These are phyloP conservation scores for Pseudopipra pipra DNA, from an alignment of 2,113 vertebrate species.

Conservation along the genomic window DNA sequence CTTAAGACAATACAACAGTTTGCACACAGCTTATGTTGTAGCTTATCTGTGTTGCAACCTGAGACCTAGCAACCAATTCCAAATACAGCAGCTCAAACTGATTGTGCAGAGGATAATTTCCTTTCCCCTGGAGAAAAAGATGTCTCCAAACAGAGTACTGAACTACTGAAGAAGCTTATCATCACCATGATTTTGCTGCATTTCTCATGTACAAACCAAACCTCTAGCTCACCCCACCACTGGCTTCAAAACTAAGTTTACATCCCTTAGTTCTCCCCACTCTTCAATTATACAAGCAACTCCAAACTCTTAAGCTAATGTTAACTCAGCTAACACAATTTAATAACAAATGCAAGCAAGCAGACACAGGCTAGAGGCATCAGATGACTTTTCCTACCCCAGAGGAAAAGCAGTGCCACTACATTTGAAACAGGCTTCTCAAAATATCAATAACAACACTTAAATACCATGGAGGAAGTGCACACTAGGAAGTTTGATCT, in stretches of 20 bases:
- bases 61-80: not conserved
- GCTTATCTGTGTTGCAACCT: not conserved
- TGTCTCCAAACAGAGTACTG: not conserved
- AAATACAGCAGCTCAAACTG: not conserved
- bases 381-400: not conserved
- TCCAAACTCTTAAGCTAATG: not conserved
- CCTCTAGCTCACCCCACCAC: not conserved
- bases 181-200: accelerated
- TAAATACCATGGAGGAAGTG: not conserved
- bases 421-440: not conserved
- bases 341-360: accelerated
- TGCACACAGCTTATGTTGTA: not conserved
- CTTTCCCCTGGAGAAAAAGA: not conserved
- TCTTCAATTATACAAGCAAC: not conserved
- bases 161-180: not conserved
- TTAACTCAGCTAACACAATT: not conserved
- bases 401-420: not conserved
- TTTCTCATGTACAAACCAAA: not conserved
- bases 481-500: not conserved
- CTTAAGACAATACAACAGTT: not conserved
- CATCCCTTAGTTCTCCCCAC: not conserved
- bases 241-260: not conserved
- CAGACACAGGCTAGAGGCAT: not conserved
- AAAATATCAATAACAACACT: not conserved
- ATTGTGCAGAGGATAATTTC: not conserved